Evolutionary conservation across 1,140 invertebrate genomes (phyloP), one percentile per base, ranked within the genome.

Genomic region (Leptinotarsa defecta): DNA sequence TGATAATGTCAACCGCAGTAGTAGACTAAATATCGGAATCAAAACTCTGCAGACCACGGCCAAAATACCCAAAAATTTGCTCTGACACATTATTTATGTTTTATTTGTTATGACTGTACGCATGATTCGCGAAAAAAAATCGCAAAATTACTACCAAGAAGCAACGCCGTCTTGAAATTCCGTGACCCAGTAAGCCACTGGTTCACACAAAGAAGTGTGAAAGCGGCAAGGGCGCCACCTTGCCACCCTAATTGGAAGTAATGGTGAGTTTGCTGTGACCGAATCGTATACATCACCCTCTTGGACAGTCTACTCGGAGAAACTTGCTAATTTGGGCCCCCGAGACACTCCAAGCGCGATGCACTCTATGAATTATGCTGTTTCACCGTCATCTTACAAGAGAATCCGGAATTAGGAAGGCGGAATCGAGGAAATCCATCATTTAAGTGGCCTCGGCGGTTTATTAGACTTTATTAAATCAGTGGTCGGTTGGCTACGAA

Each of bases 201-300:
- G 8, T 43, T 43, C 8, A 43, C 34, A 43, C 34, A 43, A 43
- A 43, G 34, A 43, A 57, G 52, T 57, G n/a, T 57, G 52, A 19
- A 57, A 65, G 34, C 62, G 48, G 34, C 19, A 34, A 68, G 75
- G 74, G 68, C 77, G 74, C 76, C 77, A 77, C 79, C 75, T 78
- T 78, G 75, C 77, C 79, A 80, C 49, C 73, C 72, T 80, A 80
- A 80, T 80, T 80, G 74, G 79, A 79, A 80, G 71, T 80, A 80
- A 80, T 80, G 79, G 77, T 71, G 68, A 79, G 74, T 76, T 76
- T 74, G 76, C 68, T 78, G 75, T 80, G 79, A 78, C 77, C 79
- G 74, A 75, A 61, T 69, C 75, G 72, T 76, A 80, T 80, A 78
- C 79, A 80, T 80, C 79, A 80, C 79, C 75, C 61, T 64, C 68